phyloP scores from a whole-genome alignment of 2,888 invertebrate species.

The Lasius platythorax region DNA sequence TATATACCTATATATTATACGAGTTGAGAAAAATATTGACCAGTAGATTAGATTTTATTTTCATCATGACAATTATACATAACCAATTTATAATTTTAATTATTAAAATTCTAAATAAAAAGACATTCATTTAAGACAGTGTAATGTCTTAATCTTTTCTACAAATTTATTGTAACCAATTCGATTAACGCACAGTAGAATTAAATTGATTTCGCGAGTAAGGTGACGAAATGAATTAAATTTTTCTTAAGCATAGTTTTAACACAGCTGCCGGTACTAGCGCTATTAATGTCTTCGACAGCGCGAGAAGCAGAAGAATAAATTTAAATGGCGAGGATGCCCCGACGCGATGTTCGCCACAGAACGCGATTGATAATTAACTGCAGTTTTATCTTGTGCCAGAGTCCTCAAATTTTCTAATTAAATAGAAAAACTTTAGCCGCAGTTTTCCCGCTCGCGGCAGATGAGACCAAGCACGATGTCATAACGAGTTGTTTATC shows the following conservation, averaged over 20 bases:
- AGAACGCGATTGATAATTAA: constrained; percentile 64
- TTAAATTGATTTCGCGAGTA: not conserved
- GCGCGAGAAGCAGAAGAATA: constrained; percentile 10
- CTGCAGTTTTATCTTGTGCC: constrained; percentile 52
- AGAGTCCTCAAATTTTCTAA: constrained; percentile 59
- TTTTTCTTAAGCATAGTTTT: not conserved
- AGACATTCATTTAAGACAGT: not conserved
- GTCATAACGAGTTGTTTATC: constrained; percentile 60
- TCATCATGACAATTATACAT: not conserved
- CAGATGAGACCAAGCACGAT: constrained; percentile 34
- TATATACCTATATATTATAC: too few species aligned
- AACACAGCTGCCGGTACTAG: not conserved
- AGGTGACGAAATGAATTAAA: not conserved
- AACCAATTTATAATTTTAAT: not conserved
- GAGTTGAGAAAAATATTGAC: not conserved
- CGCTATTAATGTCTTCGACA: constrained; percentile 29
- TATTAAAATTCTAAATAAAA: not conserved
- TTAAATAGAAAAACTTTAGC: constrained; percentile 67
- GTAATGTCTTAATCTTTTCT: not conserved
- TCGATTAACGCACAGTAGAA: not conserved
- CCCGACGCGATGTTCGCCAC: not conserved
- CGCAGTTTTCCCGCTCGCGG: constrained; percentile 49
- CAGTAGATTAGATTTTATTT: not conserved
- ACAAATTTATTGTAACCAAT: not conserved
- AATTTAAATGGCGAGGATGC: constrained; percentile 48